Evolutionary conservation across 2,888 invertebrate genomes (phyloP).

Genomic region (Meganola albula): DNA sequence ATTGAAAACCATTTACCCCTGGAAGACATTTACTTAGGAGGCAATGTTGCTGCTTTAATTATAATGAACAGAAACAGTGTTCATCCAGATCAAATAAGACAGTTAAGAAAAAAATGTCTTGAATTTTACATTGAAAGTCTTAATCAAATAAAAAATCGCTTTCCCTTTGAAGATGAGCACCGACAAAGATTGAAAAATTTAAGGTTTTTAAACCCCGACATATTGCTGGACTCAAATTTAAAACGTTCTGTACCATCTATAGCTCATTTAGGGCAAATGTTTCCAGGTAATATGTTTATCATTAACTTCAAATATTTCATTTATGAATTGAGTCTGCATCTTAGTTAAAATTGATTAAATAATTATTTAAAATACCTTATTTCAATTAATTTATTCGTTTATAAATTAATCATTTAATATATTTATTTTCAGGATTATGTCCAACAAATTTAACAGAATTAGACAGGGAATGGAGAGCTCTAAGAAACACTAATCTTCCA

Average conservation of each 20-base stretch:
- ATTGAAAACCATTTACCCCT: constrained; percentile 12
- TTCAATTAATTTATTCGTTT: constrained; percentile 2
- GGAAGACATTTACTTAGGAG: constrained; percentile 8
- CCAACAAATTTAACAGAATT: constrained; percentile 14
- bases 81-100: background rate
- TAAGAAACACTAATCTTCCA: background rate
- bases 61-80: background rate
- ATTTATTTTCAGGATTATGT: constrained; percentile 12
- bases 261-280: background rate
- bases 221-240: background rate
- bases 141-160: background rate
- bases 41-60: constrained; percentile 9
- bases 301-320: background rate
- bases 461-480: constrained; percentile 8
- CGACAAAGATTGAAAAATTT: constrained; percentile 13
- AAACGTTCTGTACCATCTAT: constrained; percentile 1
- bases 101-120: background rate
- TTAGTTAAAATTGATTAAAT: constrained; percentile 2
- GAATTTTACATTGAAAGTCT: background rate
- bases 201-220: constrained; percentile 5
- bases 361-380: background rate
- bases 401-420: constrained; percentile 6
- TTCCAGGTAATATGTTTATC: background rate
- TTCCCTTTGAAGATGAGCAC: constrained; percentile 1
- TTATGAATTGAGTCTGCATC: background rate